Conservation (phyloP, 2,888 invertebrate genomes). For the Eulithis testata region DNA sequence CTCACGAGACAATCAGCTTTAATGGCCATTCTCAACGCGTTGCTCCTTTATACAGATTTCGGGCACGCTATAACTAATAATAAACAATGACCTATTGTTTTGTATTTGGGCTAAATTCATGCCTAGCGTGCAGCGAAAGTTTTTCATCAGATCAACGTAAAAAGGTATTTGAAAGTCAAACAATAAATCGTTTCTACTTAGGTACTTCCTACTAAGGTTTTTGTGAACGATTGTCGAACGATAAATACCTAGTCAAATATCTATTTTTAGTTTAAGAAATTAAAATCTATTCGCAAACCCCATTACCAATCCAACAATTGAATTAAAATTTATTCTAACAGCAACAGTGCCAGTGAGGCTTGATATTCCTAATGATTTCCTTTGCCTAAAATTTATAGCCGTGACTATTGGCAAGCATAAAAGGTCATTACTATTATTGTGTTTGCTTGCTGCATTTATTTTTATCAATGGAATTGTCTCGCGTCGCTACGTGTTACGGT, state of each 20-base stretch:
- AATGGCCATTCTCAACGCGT: conserved; percentile 46
- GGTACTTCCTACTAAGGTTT: conserved; percentile 1
- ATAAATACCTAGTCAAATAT: too few relatives aligned
- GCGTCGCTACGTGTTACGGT: conserved; percentile 66
- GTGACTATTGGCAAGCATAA: conserved; percentile 54
- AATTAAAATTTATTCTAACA: conserved; percentile 4
- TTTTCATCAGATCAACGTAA: conserved; percentile 22
- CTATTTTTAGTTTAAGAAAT: not conserved
- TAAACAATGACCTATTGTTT: conserved; percentile 55
- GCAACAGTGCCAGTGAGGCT: conserved; percentile 10
- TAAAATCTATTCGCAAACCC: conserved; percentile 2
- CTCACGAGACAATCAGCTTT: conserved; percentile 54
- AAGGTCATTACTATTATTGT: conserved; percentile 66
- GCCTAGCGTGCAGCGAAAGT: conserved; percentile 36
- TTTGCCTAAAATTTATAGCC: conserved; percentile 47
- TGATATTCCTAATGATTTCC: conserved; percentile 19
- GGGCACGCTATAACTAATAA: conserved; percentile 51
- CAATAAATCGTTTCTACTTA: not conserved
- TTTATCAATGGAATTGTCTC: conserved; percentile 77
- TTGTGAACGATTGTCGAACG: conserved; percentile 3
- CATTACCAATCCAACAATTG: conserved; percentile 6
- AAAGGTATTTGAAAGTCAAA: conserved; percentile 3
- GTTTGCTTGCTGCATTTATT: conserved; percentile 57
- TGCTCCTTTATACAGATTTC: conserved; percentile 51
- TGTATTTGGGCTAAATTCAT: conserved; percentile 43